These are phyloP conservation scores for Ochlodes sylvanus DNA, from an alignment of 2,888 invertebrate species.

Conservation along the genomic window DNA sequence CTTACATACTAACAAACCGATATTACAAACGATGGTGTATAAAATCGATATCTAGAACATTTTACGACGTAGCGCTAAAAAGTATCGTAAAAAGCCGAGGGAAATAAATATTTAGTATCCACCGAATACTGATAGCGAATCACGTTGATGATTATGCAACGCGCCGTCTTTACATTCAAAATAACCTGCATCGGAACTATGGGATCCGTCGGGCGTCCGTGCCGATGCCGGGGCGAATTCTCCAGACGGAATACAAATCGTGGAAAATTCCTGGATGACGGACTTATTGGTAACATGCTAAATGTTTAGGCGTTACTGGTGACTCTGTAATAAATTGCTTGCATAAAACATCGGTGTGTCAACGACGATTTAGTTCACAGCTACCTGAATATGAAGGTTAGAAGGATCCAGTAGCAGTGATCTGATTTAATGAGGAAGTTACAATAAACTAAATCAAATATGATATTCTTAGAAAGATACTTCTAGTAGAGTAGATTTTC, in stretches of 20 bases:
- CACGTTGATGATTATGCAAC: conserved; percentile 82
- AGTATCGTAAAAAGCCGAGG: conserved; percentile 65
- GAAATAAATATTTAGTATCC: conserved; percentile 78
- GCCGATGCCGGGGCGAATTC: conserved; percentile 65
- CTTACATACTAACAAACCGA: conserved; percentile 19
- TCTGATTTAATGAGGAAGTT: conserved; percentile 21
- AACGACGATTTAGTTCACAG: conserved; percentile 10
- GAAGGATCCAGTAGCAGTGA: conserved; percentile 23
- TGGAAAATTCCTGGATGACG: conserved; percentile 76
- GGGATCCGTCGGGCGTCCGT: conserved; percentile 56
- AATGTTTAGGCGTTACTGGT: conserved; percentile 53
- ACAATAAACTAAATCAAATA: not conserved
- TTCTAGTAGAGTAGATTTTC: not conserved
- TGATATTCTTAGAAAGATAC: conserved; percentile 1
- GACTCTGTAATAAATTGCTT: conserved; percentile 45
- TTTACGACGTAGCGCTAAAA: conserved; percentile 61
- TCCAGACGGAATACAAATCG: conserved; percentile 80
- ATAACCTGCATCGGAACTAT: conserved; percentile 79
- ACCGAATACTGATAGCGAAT: conserved; percentile 78
- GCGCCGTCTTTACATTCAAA: conserved; percentile 80
- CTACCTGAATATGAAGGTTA: conserved; percentile 28
- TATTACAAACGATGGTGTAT: conserved; percentile 47
- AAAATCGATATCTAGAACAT: conserved; percentile 58
- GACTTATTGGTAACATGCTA: conserved; percentile 63
- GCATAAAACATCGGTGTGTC: conserved; percentile 30